Evolutionary conservation across 2,113 vertebrate genomes (phyloP).

Genomic region (Panurus biarmicus): DNA sequence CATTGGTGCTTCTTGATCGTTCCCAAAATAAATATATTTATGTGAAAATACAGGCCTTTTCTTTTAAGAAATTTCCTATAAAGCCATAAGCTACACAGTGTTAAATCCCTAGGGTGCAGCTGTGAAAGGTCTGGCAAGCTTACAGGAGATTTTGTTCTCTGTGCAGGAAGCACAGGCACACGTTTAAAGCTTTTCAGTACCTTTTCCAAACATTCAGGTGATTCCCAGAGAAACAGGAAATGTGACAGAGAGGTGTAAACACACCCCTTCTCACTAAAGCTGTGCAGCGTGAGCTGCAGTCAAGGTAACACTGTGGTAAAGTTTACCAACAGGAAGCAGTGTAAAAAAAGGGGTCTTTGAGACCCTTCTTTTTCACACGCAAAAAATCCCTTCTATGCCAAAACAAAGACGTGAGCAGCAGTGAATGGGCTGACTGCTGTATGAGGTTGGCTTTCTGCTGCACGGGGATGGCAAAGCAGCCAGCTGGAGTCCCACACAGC

Average conservation of each 20-base stretch:
- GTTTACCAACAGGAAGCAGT: neutral
- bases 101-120: neutral
- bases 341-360: neutral
- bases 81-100: neutral
- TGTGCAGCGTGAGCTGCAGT: accelerated
- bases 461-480: neutral
- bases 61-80: neutral
- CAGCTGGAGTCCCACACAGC: neutral
- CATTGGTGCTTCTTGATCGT: neutral
- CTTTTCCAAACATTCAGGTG: neutral
- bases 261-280: neutral
- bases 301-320: neutral
- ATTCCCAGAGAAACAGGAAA: neutral
- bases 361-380: neutral
- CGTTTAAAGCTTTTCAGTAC: neutral
- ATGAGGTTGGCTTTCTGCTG: neutral
- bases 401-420: neutral
- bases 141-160: neutral
- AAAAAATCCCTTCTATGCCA: neutral
- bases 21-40: conserved; percentile 23
- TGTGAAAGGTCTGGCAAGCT: conserved; percentile 14
- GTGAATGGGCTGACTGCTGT: neutral
- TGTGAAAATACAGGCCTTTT: neutral
- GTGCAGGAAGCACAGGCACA: neutral
- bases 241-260: neutral